A percentile compares a stretch with the other conserved stretches of the same genome.
Conservation (phyloP, 2,888 invertebrate genomes). For the Microctonus hyperodae region DNA sequence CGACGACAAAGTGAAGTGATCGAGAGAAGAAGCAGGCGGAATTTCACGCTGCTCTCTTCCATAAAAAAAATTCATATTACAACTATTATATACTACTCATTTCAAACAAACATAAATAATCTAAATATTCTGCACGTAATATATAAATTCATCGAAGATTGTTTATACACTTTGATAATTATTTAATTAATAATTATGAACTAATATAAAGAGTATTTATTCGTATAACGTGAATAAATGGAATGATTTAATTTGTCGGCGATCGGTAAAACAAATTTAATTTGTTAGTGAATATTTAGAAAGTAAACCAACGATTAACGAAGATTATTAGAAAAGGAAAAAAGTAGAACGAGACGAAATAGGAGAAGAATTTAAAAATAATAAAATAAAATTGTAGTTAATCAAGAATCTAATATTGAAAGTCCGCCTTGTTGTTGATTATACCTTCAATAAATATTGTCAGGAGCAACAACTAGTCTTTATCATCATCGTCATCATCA, state of each 20-base stretch:
- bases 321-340: background rate
- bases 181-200: too few species aligned
- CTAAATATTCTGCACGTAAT: too few species aligned
- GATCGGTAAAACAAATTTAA: background rate
- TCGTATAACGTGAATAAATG: background rate
- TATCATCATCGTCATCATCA: constrained; percentile 7
- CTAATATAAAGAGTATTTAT: too few species aligned
- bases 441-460: constrained; percentile 10
- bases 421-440: too few species aligned
- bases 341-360: background rate
- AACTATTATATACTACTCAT: too few species aligned
- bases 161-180: too few species aligned
- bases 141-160: too few species aligned
- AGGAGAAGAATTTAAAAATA: background rate
- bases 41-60: background rate
- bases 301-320: background rate
- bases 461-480: constrained; percentile 24
- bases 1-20: constrained; percentile 48
- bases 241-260: background rate
- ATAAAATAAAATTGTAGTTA: too few species aligned
- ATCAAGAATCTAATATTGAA: too few species aligned
- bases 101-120: too few species aligned
- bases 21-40: constrained; percentile 30
- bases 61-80: too few species aligned
- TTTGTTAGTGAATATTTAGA: background rate